Evolutionary conservation across 2,888 invertebrate genomes (phyloP).

Genomic region (Lymantria monacha): DNA sequence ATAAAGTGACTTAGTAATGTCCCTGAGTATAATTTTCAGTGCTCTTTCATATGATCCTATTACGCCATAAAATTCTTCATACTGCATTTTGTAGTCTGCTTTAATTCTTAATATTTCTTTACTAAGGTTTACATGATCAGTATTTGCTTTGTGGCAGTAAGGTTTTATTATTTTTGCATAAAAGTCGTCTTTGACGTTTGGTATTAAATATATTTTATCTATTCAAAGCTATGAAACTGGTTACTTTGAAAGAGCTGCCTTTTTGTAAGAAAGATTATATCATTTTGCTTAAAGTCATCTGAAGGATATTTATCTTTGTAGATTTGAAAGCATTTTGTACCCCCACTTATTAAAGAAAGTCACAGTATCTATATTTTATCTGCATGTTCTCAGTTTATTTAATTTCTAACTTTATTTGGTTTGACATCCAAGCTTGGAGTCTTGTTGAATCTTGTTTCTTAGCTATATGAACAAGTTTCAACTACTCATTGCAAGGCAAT

Average conservation of each 20-base stretch:
- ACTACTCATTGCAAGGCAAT: no score
- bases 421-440: no score
- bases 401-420: no score
- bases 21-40: conserved; percentile 18
- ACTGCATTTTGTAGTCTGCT: conserved; percentile 24
- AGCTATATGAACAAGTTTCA: no score
- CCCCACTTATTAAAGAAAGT: no score
- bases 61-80: conserved; percentile 27
- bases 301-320: neutral
- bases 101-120: conserved; percentile 22
- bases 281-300: conserved; percentile 2
- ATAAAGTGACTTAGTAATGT: conserved; percentile 14
- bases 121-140: conserved; percentile 13
- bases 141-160: conserved; percentile 7
- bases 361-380: no score
- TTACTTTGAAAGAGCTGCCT: conserved; percentile 1
- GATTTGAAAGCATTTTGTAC: no score
- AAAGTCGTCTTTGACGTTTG: conserved; percentile 6
- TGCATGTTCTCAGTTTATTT: no score
- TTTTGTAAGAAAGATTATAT: neutral
- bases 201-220: conserved; percentile 7
- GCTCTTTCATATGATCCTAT: conserved; percentile 17
- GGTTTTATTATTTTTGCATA: conserved; percentile 5
- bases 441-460: no score
- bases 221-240: neutral